These are phyloP conservation scores for Onychomys torridus DNA, from an alignment of 2,797 vertebrate genomes.

Conservation along the genomic window DNA sequence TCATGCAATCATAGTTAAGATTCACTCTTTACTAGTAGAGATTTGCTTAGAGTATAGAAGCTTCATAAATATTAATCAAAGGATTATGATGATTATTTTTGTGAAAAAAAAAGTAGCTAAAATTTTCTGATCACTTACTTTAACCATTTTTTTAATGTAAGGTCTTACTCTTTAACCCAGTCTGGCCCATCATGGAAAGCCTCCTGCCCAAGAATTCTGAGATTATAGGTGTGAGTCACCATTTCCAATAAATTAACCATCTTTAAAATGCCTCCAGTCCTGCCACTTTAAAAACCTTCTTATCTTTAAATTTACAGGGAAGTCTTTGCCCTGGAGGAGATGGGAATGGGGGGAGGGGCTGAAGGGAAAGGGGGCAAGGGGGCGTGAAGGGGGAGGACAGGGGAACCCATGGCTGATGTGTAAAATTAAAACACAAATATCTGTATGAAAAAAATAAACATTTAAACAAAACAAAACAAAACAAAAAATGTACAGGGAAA, in stretches of 20 bases:
- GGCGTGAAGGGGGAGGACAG: no score
- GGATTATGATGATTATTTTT: not conserved
- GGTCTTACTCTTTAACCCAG: not conserved
- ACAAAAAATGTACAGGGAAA: not conserved
- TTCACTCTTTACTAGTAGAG: not conserved
- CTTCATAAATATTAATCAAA: conserved; percentile 31
- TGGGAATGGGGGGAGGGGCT: no score
- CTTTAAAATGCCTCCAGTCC: conserved; percentile 14
- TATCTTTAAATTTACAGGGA: not conserved
- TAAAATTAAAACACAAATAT: no score
- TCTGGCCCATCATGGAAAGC: not conserved
- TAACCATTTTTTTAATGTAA: not conserved
- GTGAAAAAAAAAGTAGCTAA: not conserved
- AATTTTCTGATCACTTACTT: conserved; percentile 1
- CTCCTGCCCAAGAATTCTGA: not conserved
- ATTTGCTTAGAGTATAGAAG: not conserved
- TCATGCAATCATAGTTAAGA: not conserved
- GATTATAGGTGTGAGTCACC: not conserved
- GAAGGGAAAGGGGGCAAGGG: no score
- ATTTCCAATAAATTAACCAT: not conserved
- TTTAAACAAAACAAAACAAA: no score
- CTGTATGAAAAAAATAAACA: no score
- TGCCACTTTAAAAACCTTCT: not conserved
- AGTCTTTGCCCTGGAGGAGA: no score
- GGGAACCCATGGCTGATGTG: no score